phyloP scores from a whole-genome alignment of 2,888 invertebrate genomes.

The Phrixothrix hirtus region DNA sequence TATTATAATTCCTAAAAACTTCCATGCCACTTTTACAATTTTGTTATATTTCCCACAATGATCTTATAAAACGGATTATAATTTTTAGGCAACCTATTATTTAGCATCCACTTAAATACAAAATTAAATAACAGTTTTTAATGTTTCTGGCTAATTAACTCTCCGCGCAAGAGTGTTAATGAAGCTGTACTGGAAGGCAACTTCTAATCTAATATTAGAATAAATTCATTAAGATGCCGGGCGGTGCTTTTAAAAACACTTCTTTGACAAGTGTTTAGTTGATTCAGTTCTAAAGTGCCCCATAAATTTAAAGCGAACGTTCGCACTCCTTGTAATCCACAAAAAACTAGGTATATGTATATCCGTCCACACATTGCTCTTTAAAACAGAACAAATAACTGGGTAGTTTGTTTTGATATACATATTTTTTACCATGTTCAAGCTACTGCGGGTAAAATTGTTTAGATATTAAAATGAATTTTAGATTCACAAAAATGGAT shows the following conservation, averaged over 20 bases:
- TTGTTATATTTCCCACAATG: no score
- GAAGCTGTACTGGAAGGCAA: constrained; percentile 28
- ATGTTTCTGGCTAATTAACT: constrained; percentile 33
- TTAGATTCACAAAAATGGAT: no score
- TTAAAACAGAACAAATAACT: constrained; percentile 9
- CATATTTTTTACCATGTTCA: constrained; percentile 1
- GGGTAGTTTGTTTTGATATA: constrained; percentile 5
- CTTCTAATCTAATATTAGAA: constrained; percentile 38
- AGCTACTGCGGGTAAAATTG: no score
- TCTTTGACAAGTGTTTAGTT: constrained; percentile 38
- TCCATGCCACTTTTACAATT: no score
- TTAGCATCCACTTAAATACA: no score
- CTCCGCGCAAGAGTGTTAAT: constrained; percentile 31
- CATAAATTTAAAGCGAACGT: constrained; percentile 36
- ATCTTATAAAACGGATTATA: no score
- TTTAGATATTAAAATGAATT: no score
- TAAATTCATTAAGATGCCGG: constrained; percentile 32
- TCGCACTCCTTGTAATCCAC: constrained; percentile 29
- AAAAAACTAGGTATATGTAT: constrained; percentile 26
- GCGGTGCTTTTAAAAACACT: constrained; percentile 24
- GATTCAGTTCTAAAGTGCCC: constrained; percentile 32
- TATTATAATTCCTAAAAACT: no score
- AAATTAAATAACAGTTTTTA: constrained; percentile 23
- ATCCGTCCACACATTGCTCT: constrained; percentile 29
- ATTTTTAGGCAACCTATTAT: no score